Percentiles rank a stretch among this genome's conserved stretches.
Evolutionary conservation across 2,797 vertebrate genomes (phyloP).

Genomic region (Diceros bicornis): DNA sequence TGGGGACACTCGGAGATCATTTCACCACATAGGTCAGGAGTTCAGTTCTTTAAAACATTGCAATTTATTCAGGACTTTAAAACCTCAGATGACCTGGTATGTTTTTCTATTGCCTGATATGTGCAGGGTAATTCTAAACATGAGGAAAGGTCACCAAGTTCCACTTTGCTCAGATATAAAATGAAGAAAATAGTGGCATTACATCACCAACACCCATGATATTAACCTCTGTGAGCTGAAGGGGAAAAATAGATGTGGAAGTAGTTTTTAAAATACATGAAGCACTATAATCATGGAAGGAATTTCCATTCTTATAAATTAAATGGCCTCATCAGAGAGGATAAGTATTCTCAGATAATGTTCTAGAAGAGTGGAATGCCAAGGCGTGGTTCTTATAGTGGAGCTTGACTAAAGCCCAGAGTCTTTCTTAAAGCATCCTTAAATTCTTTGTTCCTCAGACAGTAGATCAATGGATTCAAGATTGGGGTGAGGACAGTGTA

Average conservation of each 20-base stretch:
- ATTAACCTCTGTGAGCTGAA: neutral
- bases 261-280: neutral
- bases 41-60: neutral
- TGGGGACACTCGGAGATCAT: neutral
- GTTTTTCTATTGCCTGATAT: neutral
- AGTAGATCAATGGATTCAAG: slow-evolving; percentile 84
- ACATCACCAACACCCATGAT: neutral
- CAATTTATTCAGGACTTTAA: neutral
- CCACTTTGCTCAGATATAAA: neutral
- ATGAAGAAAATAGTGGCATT: neutral
- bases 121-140: neutral
- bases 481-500: slow-evolving; percentile 74
- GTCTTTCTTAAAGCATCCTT: slow-evolving; percentile 69
- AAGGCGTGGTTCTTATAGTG: accelerated
- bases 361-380: neutral
- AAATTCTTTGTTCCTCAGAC: slow-evolving; percentile 83
- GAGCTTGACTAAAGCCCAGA: neutral
- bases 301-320: neutral
- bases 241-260: neutral
- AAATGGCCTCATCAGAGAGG: too few relatives aligned
- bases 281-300: neutral
- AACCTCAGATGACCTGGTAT: neutral
- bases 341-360: neutral
- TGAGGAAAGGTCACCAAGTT: neutral
- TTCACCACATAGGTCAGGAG: too few relatives aligned